Percentiles rank a stretch among this genome's conserved stretches.
These are phyloP conservation scores for Solenopsis fugax DNA, from an alignment of 1,140 invertebrate genomes.

Conservation along the genomic window DNA sequence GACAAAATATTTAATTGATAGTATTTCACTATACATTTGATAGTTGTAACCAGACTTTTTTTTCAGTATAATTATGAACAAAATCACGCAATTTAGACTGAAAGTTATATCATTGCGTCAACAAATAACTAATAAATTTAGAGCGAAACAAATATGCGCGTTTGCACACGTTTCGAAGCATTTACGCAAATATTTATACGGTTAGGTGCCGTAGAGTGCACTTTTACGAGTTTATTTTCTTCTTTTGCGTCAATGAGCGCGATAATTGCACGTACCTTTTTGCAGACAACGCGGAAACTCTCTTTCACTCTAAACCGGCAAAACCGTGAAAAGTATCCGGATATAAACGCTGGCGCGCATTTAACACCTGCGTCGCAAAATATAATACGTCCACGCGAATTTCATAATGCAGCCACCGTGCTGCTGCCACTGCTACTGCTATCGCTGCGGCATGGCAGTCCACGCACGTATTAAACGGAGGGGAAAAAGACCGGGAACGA, in stretches of 20 bases:
- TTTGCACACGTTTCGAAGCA: background rate
- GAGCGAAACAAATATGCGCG: background rate
- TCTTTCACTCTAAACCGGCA: background rate
- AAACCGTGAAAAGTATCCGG: background rate
- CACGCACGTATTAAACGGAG: constrained; percentile 2
- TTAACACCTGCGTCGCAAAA: constrained; percentile 32
- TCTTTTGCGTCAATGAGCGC: constrained; percentile 28
- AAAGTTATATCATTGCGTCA: background rate
- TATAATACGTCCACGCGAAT: constrained; percentile 43
- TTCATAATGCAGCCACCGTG: constrained; percentile 15
- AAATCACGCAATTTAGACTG: background rate
- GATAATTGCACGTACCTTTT: constrained; percentile 46
- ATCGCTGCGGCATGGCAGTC: background rate
- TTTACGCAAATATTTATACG: constrained; percentile 6
- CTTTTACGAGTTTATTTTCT: constrained; percentile 20
- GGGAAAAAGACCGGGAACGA: background rate
- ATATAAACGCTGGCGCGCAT: background rate
- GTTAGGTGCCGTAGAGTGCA: background rate
- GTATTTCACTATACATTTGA: too few relatives aligned
- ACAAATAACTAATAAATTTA: background rate
- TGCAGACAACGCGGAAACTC: constrained; percentile 26
- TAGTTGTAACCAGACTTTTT: too few relatives aligned
- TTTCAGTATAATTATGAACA: too few relatives aligned
- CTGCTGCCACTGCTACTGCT: background rate
- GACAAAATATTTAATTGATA: too few relatives aligned